Evolutionary conservation across 2,113 vertebrate species (phyloP).

Genomic region (Porphyrio hochstetteri): DNA sequence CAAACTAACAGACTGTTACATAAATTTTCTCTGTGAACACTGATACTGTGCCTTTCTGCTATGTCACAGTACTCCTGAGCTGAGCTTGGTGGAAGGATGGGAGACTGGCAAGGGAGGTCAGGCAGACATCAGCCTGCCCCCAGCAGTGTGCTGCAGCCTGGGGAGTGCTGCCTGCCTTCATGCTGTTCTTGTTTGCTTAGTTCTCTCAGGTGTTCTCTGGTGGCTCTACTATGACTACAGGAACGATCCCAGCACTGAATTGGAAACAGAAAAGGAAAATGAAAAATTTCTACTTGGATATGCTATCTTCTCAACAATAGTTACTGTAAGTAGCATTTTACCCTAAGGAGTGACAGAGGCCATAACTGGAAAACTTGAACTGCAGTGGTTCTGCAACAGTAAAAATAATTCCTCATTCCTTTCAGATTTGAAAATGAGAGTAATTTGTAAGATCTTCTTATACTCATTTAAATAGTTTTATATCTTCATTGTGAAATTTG

Average conservation of each 20-base stretch:
- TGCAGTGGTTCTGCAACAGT: background rate
- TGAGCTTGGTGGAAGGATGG: background rate
- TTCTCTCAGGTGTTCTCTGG: conserved; percentile 80
- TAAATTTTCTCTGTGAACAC: background rate
- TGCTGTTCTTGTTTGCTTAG: conserved; percentile 49
- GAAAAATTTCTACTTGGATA: conserved; percentile 77
- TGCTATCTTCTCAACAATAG: conserved; percentile 65
- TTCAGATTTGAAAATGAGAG: background rate
- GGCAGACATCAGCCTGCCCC: background rate
- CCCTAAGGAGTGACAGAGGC: background rate
- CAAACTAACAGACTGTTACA: background rate
- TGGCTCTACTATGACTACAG: conserved; percentile 80
- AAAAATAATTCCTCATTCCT: background rate
- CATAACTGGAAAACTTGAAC: background rate
- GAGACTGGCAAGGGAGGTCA: background rate
- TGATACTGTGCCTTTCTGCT: background rate
- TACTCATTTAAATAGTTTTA: background rate
- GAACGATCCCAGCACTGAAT: conserved; percentile 66
- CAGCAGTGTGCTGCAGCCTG: background rate
- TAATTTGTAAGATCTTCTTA: background rate
- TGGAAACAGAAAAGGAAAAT: conserved; percentile 80
- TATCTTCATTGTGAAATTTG: background rate
- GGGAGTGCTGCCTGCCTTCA: background rate
- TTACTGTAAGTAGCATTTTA: conserved; percentile 69
- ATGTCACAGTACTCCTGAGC: fast-evolving